These are phyloP conservation scores for Peromyscus californicus DNA, from an alignment of 2,113 vertebrate species.

Conservation along the genomic window DNA sequence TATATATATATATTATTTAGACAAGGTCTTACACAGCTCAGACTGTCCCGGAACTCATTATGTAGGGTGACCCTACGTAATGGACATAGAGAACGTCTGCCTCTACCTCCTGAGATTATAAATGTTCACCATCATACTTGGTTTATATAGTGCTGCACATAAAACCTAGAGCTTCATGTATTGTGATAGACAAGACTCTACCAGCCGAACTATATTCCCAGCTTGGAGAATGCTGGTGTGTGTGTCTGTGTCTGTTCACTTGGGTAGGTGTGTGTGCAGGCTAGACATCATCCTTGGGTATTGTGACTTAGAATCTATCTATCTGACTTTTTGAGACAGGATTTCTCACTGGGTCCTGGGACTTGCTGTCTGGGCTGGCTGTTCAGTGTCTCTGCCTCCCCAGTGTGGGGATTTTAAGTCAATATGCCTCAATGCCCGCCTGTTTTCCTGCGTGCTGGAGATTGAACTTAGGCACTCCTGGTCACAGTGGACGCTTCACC, in stretches of 20 bases:
- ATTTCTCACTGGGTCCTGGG: neutral
- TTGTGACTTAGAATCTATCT: neutral
- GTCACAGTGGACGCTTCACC: neutral
- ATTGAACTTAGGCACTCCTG: neutral
- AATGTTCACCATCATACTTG: neutral
- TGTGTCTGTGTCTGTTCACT: neutral
- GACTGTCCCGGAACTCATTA: neutral
- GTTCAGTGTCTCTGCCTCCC: neutral
- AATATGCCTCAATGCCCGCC: neutral
- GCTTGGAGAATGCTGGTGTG: neutral
- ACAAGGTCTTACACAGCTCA: neutral
- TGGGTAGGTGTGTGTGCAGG: neutral
- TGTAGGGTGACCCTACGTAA: neutral
- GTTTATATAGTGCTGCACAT: neutral
- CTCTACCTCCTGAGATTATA: neutral
- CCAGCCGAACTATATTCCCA: neutral
- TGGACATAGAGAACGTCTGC: neutral
- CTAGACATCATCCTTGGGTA: neutral
- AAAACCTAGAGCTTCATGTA: neutral
- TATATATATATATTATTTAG: too few species aligned
- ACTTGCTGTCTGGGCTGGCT: neutral
- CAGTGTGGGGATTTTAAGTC: neutral
- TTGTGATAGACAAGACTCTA: too few species aligned
- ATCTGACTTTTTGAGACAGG: neutral
- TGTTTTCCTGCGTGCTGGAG: neutral